These are phyloP conservation scores for Aphodius sticticus DNA, from an alignment of 2,888 invertebrate species.

Conservation along the genomic window DNA sequence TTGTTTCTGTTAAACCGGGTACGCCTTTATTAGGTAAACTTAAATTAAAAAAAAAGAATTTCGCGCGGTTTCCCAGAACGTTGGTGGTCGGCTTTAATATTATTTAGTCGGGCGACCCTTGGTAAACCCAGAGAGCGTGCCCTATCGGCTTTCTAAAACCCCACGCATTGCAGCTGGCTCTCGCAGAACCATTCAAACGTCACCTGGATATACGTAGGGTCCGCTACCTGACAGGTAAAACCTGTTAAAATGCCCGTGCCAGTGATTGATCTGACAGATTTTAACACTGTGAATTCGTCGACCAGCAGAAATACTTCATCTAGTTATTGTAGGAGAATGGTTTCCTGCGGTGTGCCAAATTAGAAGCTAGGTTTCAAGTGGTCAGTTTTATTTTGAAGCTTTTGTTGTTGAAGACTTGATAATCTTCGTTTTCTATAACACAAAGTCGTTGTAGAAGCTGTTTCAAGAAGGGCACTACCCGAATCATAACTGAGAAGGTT, in stretches of 20 bases:
- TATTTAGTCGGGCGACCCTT: background rate
- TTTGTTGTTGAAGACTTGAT: background rate
- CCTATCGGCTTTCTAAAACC: background rate
- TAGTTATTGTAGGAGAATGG: background rate
- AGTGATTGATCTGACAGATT: background rate
- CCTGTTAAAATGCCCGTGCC: background rate
- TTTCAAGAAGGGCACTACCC: no score
- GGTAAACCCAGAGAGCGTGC: background rate
- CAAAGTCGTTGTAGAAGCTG: background rate
- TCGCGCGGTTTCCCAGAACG: background rate
- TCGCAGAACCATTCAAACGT: background rate
- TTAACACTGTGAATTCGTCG: background rate
- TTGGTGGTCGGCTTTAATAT: background rate
- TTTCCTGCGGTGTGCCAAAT: background rate
- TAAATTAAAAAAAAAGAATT: background rate
- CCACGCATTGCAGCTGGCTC: constrained; percentile 4
- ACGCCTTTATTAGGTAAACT: background rate
- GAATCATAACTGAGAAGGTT: no score
- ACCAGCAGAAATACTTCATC: background rate
- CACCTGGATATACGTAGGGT: background rate
- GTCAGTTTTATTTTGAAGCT: background rate
- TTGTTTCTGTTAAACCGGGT: background rate
- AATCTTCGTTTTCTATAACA: background rate
- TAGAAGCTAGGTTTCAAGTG: background rate
- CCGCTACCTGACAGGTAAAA: background rate